Conservation (phyloP, 92 coral and sea anemone genomes). For the Parazoanthus atlanticus region DNA sequence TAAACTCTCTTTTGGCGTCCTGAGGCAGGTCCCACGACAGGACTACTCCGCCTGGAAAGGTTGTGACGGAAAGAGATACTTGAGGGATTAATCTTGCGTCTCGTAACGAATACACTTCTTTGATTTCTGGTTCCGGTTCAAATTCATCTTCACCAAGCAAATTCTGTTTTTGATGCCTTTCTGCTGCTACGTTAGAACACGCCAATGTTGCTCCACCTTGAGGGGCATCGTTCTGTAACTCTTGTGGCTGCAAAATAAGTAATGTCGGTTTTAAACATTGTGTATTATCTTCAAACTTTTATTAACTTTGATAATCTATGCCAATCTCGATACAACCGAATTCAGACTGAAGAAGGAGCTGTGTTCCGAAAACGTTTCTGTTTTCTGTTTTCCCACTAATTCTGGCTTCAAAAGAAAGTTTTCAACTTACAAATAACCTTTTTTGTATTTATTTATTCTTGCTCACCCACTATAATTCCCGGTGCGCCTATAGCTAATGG, state of each 20-base stretch:
- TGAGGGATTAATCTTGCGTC: neutral
- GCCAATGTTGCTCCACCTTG: neutral
- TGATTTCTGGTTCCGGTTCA: constrained; percentile 27
- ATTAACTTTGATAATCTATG: no score
- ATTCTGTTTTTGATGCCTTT: neutral
- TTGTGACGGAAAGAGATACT: constrained; percentile 19
- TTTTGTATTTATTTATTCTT: no score
- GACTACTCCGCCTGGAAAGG: constrained; percentile 7
- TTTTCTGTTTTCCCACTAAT: no score
- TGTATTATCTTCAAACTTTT: neutral
- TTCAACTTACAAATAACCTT: no score
- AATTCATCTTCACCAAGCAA: neutral
- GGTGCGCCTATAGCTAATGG: no score
- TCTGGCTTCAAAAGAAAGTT: no score
- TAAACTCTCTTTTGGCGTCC: neutral
- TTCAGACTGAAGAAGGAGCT: no score
- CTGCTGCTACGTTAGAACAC: neutral
- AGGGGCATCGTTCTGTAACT: neutral
- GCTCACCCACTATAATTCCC: no score
- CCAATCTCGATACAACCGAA: no score
- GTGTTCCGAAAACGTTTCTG: no score
- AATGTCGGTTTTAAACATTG: neutral
- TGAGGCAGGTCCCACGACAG: constrained; percentile 26
- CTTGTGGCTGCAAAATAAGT: no score
- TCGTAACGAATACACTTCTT: constrained; percentile 28